A percentile compares a stretch with the other conserved stretches of the same genome.
Evolutionary conservation across 2,113 vertebrate genomes (phyloP).

Genomic region (Brachirus orientalis): DNA sequence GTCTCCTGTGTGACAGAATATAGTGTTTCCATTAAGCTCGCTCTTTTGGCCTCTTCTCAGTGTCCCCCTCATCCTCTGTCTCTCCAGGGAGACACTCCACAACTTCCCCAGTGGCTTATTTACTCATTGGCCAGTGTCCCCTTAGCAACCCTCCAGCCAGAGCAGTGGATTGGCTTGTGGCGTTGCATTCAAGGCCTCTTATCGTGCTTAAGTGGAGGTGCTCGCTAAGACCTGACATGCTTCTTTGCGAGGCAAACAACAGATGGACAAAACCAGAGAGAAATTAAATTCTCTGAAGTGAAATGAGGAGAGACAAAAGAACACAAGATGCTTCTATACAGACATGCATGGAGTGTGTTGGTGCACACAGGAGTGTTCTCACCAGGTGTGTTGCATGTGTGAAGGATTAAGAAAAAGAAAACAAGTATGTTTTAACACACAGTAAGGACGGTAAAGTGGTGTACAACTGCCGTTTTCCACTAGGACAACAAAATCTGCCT

Average conservation of each 20-base stretch:
- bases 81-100: slow-evolving; percentile 40
- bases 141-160: slow-evolving; percentile 27
- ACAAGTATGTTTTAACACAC: not conserved
- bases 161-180: slow-evolving; percentile 46
- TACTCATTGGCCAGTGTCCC: slow-evolving; percentile 46
- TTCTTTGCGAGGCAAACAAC: not conserved
- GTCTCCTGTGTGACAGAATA: slow-evolving; percentile 35
- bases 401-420: too few relatives aligned
- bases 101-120: slow-evolving; percentile 63
- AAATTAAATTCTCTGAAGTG: not conserved
- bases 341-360: slow-evolving; percentile 1
- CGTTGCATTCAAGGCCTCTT: slow-evolving; percentile 51
- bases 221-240: slow-evolving; percentile 22
- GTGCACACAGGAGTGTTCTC: not conserved
- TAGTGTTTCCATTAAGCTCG: slow-evolving; percentile 48
- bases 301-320: slow-evolving; percentile 9
- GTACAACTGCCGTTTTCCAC: not conserved
- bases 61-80: slow-evolving; percentile 17
- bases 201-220: slow-evolving; percentile 40
- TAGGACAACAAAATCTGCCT: not conserved
- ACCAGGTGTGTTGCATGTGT: not conserved
- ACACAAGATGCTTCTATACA: not conserved
- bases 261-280: slow-evolving; percentile 10
- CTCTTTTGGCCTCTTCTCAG: slow-evolving; percentile 46
- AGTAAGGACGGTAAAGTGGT: not conserved